phyloP scores from a whole-genome alignment of 2,888 invertebrate species.

The Phlogophora meticulosa region DNA sequence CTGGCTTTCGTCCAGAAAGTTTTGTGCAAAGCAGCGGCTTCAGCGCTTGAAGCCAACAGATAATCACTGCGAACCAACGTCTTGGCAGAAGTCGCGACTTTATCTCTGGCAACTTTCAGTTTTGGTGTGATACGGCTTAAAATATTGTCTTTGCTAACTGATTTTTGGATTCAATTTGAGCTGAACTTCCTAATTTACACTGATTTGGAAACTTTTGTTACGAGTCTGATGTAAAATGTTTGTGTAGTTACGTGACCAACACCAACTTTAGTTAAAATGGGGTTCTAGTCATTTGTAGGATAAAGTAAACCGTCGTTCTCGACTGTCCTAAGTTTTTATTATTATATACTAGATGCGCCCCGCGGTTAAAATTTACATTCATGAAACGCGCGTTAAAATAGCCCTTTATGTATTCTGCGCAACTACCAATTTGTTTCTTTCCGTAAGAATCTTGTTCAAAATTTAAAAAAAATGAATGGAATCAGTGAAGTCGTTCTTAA shows the following conservation, averaged over 20 bases:
- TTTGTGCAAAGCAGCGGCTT: slow-evolving; percentile 46
- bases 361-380: too few species aligned
- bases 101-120: slow-evolving; percentile 59
- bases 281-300: too few species aligned
- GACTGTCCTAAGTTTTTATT: not conserved
- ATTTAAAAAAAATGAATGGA: too few species aligned
- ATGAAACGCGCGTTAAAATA: too few species aligned
- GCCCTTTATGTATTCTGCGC: too few species aligned
- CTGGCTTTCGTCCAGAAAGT: slow-evolving; percentile 52
- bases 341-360: not conserved
- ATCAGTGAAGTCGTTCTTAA: too few species aligned
- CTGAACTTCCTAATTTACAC: slow-evolving; percentile 40
- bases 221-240: not conserved
- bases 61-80: slow-evolving; percentile 59
- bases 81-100: slow-evolving; percentile 61
- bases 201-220: slow-evolving; percentile 37
- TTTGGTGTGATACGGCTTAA: slow-evolving; percentile 47
- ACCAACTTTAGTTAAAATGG: not conserved
- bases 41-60: slow-evolving; percentile 55
- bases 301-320: not conserved
- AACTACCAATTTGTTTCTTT: too few species aligned
- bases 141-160: slow-evolving; percentile 48
- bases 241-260: not conserved
- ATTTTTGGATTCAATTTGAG: slow-evolving; percentile 44
- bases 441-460: too few species aligned